phyloP scores from a whole-genome alignment of 2,888 invertebrate species.

The Diogma glabrata region DNA sequence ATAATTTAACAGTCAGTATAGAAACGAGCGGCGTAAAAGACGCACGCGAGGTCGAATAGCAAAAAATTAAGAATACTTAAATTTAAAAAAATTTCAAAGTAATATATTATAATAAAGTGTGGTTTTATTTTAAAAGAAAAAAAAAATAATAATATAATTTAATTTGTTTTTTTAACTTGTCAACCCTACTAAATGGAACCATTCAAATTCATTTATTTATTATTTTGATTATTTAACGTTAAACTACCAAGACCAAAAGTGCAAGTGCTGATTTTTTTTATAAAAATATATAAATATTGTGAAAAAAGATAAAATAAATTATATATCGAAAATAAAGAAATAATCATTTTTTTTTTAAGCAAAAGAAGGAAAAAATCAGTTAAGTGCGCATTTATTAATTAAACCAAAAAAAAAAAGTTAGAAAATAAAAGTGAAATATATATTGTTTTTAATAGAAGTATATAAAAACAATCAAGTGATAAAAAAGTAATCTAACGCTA shows the following conservation, averaged over 20 bases:
- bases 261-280: conserved; percentile 9
- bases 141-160: conserved; percentile 2
- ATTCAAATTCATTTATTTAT: not conserved
- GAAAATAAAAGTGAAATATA: not conserved
- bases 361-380: conserved; percentile 2
- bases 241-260: conserved; percentile 4
- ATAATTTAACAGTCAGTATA: conserved; percentile 8
- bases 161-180: conserved; percentile 6
- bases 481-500: too few species aligned
- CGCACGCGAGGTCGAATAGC: conserved; percentile 11
- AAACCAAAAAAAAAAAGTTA: not conserved
- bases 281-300: too few species aligned
- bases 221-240: conserved; percentile 4
- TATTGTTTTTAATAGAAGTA: too few species aligned
- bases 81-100: conserved; percentile 3
- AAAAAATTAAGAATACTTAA: not conserved
- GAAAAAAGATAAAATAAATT: too few species aligned
- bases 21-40: conserved; percentile 10
- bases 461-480: too few species aligned
- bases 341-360: conserved; percentile 2
- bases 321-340: too few species aligned
- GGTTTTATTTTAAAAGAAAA: conserved; percentile 1
- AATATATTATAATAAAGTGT: conserved; percentile 4
- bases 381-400: not conserved
- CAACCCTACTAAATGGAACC: not conserved